Conservation (phyloP, 2,797 vertebrate species). For the Arremon brunneinucha region DNA sequence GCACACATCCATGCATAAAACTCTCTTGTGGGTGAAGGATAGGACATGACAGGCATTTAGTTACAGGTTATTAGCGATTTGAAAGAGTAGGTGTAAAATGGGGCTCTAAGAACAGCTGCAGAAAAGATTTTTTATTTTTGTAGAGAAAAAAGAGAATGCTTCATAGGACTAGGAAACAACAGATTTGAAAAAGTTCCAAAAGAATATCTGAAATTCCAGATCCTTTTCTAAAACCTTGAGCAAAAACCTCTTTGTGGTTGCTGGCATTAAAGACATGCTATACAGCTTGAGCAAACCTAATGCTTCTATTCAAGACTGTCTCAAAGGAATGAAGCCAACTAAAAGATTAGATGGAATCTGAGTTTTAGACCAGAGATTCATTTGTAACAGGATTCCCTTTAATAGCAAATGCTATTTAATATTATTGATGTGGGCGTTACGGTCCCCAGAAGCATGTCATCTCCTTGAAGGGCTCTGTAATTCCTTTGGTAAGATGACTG, state of each 20-base stretch:
- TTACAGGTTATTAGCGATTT: conserved; percentile 17
- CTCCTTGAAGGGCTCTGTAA: conserved; percentile 23
- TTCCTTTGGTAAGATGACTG: conserved; percentile 43
- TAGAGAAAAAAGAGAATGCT: background rate
- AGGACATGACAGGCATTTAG: conserved; percentile 10
- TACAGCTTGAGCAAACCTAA: conserved; percentile 57
- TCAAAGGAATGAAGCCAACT: conserved; percentile 49
- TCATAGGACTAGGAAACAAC: background rate
- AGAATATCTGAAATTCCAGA: conserved; percentile 48
- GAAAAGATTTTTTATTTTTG: background rate
- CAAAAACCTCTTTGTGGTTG: conserved; percentile 47
- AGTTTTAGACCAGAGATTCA: conserved; percentile 67
- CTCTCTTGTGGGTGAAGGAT: background rate
- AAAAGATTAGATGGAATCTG: conserved; percentile 71
- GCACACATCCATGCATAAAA: background rate
- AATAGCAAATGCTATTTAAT: conserved; percentile 63
- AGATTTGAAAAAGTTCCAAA: conserved; percentile 37
- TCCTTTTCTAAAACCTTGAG: conserved; percentile 19
- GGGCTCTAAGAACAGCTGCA: background rate
- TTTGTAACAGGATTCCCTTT: conserved; percentile 59
- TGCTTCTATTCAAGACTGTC: conserved; percentile 50
- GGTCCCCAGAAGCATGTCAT: conserved; percentile 43
- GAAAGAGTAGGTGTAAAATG: conserved; percentile 8
- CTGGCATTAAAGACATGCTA: conserved; percentile 56
- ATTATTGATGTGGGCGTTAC: conserved; percentile 67